Percentiles rank a stretch among this genome's conserved stretches.
phyloP scores from a whole-genome alignment of 2,797 vertebrate genomes.

The Scyliorhinus canicula region DNA sequence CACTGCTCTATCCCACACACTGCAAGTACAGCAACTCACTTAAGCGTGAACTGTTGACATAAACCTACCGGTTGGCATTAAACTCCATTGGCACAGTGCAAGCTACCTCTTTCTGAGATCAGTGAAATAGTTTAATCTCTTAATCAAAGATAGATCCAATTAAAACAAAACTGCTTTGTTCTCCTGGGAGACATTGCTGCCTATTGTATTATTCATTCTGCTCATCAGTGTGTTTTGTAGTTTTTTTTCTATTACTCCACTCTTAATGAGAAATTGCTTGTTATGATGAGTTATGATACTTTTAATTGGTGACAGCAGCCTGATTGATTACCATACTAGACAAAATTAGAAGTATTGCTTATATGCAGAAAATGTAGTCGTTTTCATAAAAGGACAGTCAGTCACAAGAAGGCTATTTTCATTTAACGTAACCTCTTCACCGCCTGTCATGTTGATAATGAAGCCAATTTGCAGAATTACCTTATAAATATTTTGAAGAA shows the following conservation, averaged over 20 bases:
- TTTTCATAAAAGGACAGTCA: background rate
- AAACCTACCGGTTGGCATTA: background rate
- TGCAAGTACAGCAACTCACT: background rate
- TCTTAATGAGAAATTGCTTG: conserved; percentile 20
- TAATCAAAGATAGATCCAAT: conserved; percentile 13
- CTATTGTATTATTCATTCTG: background rate
- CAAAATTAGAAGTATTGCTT: background rate
- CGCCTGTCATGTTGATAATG: background rate
- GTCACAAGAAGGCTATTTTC: background rate
- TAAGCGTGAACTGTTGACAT: background rate
- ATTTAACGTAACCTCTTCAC: background rate
- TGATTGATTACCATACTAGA: background rate
- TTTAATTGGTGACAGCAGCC: conserved; percentile 24
- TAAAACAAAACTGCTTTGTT: background rate
- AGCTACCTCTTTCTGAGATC: background rate
- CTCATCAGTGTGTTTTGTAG: conserved; percentile 14
- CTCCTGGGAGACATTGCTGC: background rate
- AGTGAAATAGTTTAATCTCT: background rate
- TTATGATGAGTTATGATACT: conserved; percentile 31
- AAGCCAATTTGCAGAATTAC: background rate
- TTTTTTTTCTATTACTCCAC: background rate
- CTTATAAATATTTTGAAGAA: background rate
- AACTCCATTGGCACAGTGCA: background rate
- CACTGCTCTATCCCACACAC: background rate
- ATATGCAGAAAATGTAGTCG: background rate